Evolutionary conservation across 2,888 invertebrate genomes (phyloP), one percentile per base, ranked within the genome.

Genomic region (Dolichopus griseipennis): DNA sequence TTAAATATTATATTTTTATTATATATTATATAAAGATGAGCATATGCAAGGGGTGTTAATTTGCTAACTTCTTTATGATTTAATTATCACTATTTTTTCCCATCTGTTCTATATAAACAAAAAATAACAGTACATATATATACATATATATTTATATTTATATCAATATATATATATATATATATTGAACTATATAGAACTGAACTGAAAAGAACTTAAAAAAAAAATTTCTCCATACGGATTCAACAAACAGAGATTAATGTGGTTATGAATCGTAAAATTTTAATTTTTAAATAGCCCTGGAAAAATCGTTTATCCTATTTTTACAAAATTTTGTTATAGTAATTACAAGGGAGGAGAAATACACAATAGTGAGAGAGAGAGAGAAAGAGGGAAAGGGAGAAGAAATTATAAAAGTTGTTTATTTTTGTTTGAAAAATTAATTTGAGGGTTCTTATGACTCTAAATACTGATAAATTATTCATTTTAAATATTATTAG

Each of bases 61-160:
- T 52, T 52, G 52, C 52, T 52, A 52, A 52, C 52, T 52, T 52
- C 52, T 52, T 52, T 52, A 52, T 52, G 52, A 52, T 52, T 52
- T 52, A 52, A 52, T 52, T 52, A 52, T 52, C 52, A 52, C 52
- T 52, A 52, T 52, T 52, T 52, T n/a, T 52, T 52, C 52, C 52
- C 52, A 52, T 52, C 52, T 52, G 52, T 52, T 52, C 52, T 52
- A 52, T 52, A 52, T 52, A 52, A 52, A 52, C 52, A 52, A 18
- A 15, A 41, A 12, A 12, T 41, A 12, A 12, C 41, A 27, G 5
- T 27, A 27, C 5, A 27, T 6, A n/a, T 6, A 41, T 15, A 41
- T 41, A 41, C 41, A 41, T 15, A 41, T 41, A 12, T 41, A n/a
- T n/a, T n/a, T n/a, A n/a, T n/a, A n/a, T n/a, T n/a, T n/a, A n/a